Percentiles rank a stretch among this genome's conserved stretches.
phyloP scores from a whole-genome alignment of 2,797 vertebrate species.

The Falco cherrug region DNA sequence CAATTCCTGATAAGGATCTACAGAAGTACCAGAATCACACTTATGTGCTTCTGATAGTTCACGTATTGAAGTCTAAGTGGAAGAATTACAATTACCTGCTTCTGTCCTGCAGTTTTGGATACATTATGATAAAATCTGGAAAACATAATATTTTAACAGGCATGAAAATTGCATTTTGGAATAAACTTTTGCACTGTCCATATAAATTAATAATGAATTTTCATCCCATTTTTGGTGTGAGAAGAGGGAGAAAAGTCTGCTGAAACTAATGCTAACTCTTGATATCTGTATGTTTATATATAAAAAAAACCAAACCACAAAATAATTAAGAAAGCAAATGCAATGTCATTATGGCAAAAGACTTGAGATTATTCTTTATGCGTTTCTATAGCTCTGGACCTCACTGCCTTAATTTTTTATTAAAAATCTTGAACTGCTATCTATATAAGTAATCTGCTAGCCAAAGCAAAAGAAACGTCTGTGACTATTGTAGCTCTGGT shows the following conservation, averaged over 20 bases:
- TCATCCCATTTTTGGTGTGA: background rate
- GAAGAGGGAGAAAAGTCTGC: background rate
- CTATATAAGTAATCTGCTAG: background rate
- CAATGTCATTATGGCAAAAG: background rate
- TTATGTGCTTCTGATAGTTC: background rate
- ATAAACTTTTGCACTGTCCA: background rate
- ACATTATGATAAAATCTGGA: background rate
- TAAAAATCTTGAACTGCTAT: background rate
- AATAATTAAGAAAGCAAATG: background rate
- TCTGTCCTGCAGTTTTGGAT: background rate
- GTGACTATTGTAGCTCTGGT: background rate
- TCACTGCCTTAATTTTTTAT: background rate
- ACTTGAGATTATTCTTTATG: background rate
- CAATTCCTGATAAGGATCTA: background rate
- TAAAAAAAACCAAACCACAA: background rate
- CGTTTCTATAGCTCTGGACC: background rate
- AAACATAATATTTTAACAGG: background rate
- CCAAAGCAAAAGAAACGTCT: background rate
- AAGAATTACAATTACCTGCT: background rate
- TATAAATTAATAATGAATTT: background rate
- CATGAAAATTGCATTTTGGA: background rate
- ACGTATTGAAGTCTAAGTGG: background rate
- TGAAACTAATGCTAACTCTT: background rate
- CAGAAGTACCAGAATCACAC: background rate
- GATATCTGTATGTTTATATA: background rate